Evolutionary conservation across 2,113 vertebrate species (phyloP).

Genomic region (Equus quagga): DNA sequence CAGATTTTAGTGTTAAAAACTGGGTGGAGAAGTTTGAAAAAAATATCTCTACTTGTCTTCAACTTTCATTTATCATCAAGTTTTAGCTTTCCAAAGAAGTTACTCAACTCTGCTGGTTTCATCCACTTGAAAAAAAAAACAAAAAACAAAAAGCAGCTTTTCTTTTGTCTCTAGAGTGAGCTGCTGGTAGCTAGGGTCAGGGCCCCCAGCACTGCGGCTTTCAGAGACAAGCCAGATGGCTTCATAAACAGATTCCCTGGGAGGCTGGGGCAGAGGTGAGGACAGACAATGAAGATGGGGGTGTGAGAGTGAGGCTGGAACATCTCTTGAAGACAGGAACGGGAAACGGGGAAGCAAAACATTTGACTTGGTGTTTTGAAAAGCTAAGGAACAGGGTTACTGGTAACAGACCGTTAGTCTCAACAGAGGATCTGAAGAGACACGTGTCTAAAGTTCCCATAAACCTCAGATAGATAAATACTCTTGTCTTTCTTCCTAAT

Average conservation of each 20-base stretch:
- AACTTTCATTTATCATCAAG: slow-evolving; percentile 25
- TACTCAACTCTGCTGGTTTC: slow-evolving; percentile 17
- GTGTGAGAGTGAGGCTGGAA: slow-evolving; percentile 66
- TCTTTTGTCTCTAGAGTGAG: slow-evolving; percentile 77
- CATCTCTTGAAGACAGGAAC: slow-evolving; percentile 47
- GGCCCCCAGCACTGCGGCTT: slow-evolving; percentile 74
- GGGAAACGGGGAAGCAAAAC: slow-evolving; percentile 57
- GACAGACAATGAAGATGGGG: slow-evolving; percentile 65
- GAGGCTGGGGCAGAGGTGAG: slow-evolving; percentile 64
- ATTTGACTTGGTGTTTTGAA: slow-evolving; percentile 63
- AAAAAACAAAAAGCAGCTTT: slow-evolving; percentile 34
- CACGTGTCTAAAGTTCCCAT: not conserved
- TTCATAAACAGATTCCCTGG: slow-evolving; percentile 83
- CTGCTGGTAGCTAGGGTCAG: slow-evolving; percentile 79
- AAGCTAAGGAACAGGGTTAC: not conserved
- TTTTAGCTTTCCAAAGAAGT: not conserved
- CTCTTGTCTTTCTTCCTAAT: slow-evolving; percentile 49
- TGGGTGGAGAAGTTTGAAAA: not conserved
- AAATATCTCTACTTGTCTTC: not conserved
- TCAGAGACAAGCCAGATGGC: slow-evolving; percentile 85
- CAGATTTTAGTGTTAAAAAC: not conserved
- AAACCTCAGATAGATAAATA: slow-evolving; percentile 46
- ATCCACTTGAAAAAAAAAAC: slow-evolving; percentile 67
- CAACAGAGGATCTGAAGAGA: slow-evolving; percentile 21
- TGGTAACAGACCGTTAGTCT: not conserved